Evolutionary conservation across 37 sponge, comb jelly and placozoan species (phyloP).

Genomic region (Eunapius fragilis): DNA sequence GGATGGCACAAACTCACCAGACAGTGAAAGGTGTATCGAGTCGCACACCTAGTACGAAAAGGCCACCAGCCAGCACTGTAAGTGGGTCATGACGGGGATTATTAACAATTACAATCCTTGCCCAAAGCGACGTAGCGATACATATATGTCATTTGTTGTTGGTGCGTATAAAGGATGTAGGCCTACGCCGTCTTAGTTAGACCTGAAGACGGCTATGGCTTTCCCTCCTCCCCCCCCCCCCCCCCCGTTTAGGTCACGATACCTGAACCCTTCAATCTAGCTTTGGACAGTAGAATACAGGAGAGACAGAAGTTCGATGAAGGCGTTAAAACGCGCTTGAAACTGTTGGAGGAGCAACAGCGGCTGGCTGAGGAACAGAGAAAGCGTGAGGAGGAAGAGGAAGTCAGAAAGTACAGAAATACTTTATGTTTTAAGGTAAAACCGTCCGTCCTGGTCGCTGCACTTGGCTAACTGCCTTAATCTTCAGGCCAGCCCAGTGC

Average conservation of each 20-base stretch:
- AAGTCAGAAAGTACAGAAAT: not conserved
- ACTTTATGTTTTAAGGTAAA: not conserved
- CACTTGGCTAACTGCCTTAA: not conserved
- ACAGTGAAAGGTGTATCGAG: not conserved
- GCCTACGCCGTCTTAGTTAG: too few relatives aligned
- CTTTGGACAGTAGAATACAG: not conserved
- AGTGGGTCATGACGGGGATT: not conserved
- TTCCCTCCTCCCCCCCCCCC: too few relatives aligned
- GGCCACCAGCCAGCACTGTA: not conserved
- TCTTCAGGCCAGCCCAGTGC: not conserved
- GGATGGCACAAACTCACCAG: not conserved
- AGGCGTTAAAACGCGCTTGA: not conserved
- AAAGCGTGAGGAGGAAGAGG: not conserved
- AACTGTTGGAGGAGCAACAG: not conserved
- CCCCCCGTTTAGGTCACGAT: not conserved
- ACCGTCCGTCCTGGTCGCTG: not conserved
- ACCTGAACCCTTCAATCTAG: not conserved
- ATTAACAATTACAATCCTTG: too few relatives aligned
- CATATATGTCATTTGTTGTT: too few relatives aligned
- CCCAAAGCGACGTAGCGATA: too few relatives aligned
- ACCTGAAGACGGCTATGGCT: not conserved
- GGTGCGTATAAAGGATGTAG: not conserved
- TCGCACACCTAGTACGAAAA: not conserved
- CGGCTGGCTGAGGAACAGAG: not conserved
- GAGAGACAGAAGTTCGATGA: not conserved